Percentiles rank a stretch among this genome's conserved stretches.
Evolutionary conservation across 2,888 invertebrate genomes (phyloP).

Genomic region (Heliothis peltigera): DNA sequence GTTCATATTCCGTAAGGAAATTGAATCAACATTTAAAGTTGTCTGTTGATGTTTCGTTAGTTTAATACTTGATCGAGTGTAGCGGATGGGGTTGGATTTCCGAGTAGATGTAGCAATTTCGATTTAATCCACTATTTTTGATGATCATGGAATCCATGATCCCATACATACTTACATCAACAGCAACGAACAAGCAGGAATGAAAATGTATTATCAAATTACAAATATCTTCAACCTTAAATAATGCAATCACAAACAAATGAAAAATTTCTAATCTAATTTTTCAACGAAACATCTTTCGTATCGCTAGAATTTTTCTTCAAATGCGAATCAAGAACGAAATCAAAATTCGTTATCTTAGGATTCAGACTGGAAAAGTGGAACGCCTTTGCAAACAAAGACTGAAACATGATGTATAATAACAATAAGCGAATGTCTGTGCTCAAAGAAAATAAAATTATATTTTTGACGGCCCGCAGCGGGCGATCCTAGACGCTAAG

Average conservation of each 20-base stretch:
- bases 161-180: too few species aligned
- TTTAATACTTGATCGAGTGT: too few species aligned
- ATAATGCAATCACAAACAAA: background rate
- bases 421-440: constrained; percentile 43
- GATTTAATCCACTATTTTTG: too few species aligned
- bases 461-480: constrained; percentile 49
- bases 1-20: constrained; percentile 1
- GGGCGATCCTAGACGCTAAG: constrained; percentile 42
- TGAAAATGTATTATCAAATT: too few species aligned
- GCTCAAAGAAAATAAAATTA: constrained; percentile 52
- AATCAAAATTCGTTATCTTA: constrained; percentile 34
- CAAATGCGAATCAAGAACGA: constrained; percentile 31
- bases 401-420: constrained; percentile 29
- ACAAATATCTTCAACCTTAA: too few species aligned
- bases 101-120: too few species aligned
- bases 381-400: constrained; percentile 35
- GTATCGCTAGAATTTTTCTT: background rate
- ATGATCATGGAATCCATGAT: too few species aligned
- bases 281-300: background rate
- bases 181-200: too few species aligned
- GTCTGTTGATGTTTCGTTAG: too few species aligned
- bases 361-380: constrained; percentile 27
- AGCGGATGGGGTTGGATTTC: too few species aligned
- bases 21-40: background rate
- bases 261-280: background rate